Conservation (phyloP, 2,888 invertebrate genomes). For the Limnephilus auricula region DNA sequence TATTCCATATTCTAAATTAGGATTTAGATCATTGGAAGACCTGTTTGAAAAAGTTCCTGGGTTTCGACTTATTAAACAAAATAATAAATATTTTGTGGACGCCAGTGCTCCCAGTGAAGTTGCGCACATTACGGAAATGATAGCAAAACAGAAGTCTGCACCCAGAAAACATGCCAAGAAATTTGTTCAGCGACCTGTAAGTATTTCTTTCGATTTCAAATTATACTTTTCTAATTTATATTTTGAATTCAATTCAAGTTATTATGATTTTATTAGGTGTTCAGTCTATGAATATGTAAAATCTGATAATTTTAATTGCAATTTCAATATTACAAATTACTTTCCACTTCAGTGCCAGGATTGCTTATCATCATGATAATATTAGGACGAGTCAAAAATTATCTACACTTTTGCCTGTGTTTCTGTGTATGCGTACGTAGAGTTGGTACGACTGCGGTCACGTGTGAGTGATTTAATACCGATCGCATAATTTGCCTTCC, state of each 20-base stretch:
- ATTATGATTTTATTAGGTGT: neutral
- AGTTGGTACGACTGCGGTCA: no score
- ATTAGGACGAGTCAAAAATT: no score
- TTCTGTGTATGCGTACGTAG: no score
- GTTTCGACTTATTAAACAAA: slow-evolving; percentile 75
- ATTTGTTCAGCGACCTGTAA: slow-evolving; percentile 70
- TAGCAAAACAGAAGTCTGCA: slow-evolving; percentile 72
- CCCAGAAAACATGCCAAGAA: slow-evolving; percentile 35
- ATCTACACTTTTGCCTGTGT: no score
- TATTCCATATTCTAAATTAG: slow-evolving; percentile 81
- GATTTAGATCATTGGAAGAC: slow-evolving; percentile 79
- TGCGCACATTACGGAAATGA: slow-evolving; percentile 79
- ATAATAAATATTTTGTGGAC: slow-evolving; percentile 79
- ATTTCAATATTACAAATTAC: neutral
- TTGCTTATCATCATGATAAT: neutral
- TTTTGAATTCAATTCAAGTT: neutral
- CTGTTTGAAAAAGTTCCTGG: slow-evolving; percentile 79
- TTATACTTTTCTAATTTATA: neutral
- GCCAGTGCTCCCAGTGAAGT: slow-evolving; percentile 79
- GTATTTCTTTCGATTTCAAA: slow-evolving; percentile 61
- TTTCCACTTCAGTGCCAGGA: neutral
- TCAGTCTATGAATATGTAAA: neutral
- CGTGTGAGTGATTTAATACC: no score
- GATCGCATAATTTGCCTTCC: no score
- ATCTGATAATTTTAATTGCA: neutral